Conservation (phyloP, 2,113 vertebrate species). For the Galeopterus variegatus region DNA sequence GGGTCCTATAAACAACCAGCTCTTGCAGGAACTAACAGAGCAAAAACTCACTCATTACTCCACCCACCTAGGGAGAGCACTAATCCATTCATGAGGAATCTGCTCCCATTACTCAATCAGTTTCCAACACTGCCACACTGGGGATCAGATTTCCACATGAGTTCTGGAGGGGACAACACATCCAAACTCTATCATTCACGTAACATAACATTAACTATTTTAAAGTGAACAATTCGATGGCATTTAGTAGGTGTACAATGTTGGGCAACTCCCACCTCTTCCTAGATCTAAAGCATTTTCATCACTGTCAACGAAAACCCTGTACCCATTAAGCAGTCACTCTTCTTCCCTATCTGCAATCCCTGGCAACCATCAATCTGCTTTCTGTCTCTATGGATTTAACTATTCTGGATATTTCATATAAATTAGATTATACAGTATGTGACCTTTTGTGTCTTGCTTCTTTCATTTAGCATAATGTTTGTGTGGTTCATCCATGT, state of each 20-base stretch:
- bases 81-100: no score
- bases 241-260: not conserved
- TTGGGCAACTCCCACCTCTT: not conserved
- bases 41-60: no score
- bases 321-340: not conserved
- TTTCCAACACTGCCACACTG: no score
- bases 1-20: no score
- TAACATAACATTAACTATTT: not conserved
- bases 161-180: no score
- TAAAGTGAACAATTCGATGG: not conserved
- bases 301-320: not conserved
- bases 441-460: not conserved
- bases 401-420: not conserved
- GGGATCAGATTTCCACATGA: no score
- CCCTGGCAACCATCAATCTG: not conserved
- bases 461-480: not conserved
- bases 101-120: no score
- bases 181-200: not conserved
- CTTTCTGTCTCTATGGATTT: not conserved
- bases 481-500: not conserved
- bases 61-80: no score
- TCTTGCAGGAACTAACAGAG: no score
- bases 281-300: constrained; percentile 16
- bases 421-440: not conserved
- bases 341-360: not conserved